Conservation (phyloP, 2,113 vertebrate species). For the Anhinga anhinga region DNA sequence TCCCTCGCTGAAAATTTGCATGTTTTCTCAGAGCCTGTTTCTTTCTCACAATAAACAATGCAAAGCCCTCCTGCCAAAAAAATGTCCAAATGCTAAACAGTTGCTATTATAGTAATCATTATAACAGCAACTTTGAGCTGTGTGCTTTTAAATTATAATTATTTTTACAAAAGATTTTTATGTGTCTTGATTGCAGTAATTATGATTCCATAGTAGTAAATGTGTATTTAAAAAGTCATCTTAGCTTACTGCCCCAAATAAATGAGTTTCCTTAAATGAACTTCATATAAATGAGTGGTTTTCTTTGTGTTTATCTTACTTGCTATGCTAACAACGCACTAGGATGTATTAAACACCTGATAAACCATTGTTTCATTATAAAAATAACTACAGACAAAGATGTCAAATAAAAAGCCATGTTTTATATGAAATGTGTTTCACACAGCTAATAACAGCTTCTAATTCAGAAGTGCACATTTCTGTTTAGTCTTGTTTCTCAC, state of each 20-base stretch:
- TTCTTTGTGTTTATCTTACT: conserved; percentile 45
- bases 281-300: conserved; percentile 33
- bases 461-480: background rate
- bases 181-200: conserved; percentile 68
- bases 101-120: conserved; percentile 76
- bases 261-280: conserved; percentile 52
- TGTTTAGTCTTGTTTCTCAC: background rate
- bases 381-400: background rate
- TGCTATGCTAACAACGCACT: conserved; percentile 26
- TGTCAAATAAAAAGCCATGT: background rate
- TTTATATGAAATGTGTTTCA: background rate
- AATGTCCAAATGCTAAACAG: conserved; percentile 77
- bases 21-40: conserved; percentile 78
- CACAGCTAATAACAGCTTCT: background rate
- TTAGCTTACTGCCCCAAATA: conserved; percentile 37
- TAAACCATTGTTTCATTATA: background rate
- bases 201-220: conserved; percentile 64
- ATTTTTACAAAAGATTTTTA: conserved; percentile 71
- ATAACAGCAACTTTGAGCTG: conserved; percentile 71
- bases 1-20: conserved; percentile 75
- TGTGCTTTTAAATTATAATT: conserved; percentile 73
- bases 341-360: conserved; percentile 32
- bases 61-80: conserved; percentile 76
- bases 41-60: conserved; percentile 83
- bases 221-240: conserved; percentile 53